Conservation (phyloP, 92 coral and sea anemone species). For the Micromussa lordhowensis region DNA sequence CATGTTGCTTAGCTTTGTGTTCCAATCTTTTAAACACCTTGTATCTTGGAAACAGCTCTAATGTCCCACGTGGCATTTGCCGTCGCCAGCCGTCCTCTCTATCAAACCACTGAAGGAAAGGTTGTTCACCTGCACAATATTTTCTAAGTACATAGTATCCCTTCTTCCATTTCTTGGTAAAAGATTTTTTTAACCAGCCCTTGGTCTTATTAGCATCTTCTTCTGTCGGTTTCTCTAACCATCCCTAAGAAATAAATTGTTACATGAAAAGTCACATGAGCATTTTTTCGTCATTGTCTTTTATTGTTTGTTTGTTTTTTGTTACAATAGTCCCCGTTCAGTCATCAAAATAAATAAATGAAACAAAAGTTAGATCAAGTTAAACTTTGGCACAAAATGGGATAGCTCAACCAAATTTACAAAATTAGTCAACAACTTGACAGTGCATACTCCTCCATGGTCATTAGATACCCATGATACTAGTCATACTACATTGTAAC, state of each 20-base stretch:
- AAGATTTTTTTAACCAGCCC: slow-evolving; percentile 91
- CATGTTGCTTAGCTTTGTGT: slow-evolving; percentile 77
- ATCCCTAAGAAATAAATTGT: slow-evolving; percentile 72
- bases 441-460: too few species aligned
- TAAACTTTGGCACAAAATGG: too few species aligned
- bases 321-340: too few species aligned
- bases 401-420: too few species aligned
- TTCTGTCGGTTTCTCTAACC: slow-evolving; percentile 88
- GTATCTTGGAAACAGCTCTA: slow-evolving; percentile 89
- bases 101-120: slow-evolving; percentile 96
- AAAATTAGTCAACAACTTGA: too few species aligned
- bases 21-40: slow-evolving; percentile 84
- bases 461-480: too few species aligned
- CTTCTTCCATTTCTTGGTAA: slow-evolving; percentile 94
- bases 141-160: slow-evolving; percentile 82
- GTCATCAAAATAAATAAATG: too few species aligned
- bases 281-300: too few species aligned
- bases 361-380: too few species aligned
- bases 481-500: too few species aligned
- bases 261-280: not conserved
- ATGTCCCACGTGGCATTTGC: slow-evolving; percentile 88
- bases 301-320: too few species aligned
- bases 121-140: slow-evolving; percentile 84
- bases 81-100: slow-evolving; percentile 94
- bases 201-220: slow-evolving; percentile 70